phyloP scores from a whole-genome alignment of 2,113 vertebrate species.

The Delphinus delphis region DNA sequence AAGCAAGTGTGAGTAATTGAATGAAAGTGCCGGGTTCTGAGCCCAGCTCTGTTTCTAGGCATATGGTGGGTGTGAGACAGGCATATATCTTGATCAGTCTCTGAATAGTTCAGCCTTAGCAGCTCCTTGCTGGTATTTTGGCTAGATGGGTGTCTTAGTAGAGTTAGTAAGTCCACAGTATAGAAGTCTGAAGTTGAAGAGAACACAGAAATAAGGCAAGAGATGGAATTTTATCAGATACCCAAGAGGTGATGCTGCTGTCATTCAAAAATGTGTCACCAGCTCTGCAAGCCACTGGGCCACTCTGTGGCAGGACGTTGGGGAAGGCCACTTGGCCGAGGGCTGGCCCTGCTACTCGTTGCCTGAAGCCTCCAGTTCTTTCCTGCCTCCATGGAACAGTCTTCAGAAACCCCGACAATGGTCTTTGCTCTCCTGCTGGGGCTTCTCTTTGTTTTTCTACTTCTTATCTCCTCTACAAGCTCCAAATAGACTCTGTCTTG shows the following conservation, averaged over 20 bases:
- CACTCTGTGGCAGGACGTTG: not conserved
- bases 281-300: not conserved
- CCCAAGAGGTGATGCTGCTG: not conserved
- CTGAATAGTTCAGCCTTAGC: not conserved
- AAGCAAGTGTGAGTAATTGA: not conserved
- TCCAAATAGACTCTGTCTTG: not conserved
- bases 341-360: not conserved
- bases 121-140: not conserved
- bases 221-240: not conserved
- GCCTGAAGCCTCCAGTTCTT: not conserved
- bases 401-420: not conserved
- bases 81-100: not conserved
- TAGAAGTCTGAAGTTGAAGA: not conserved
- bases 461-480: not conserved
- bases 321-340: not conserved
- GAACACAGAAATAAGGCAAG: not conserved
- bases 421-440: not conserved
- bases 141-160: not conserved
- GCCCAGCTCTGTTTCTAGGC: not conserved
- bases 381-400: not conserved
- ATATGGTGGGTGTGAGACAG: no score
- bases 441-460: not conserved
- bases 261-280: not conserved
- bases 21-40: not conserved
- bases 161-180: not conserved